phyloP scores from a whole-genome alignment of 1,140 invertebrate species.

The Saccostrea echinata region DNA sequence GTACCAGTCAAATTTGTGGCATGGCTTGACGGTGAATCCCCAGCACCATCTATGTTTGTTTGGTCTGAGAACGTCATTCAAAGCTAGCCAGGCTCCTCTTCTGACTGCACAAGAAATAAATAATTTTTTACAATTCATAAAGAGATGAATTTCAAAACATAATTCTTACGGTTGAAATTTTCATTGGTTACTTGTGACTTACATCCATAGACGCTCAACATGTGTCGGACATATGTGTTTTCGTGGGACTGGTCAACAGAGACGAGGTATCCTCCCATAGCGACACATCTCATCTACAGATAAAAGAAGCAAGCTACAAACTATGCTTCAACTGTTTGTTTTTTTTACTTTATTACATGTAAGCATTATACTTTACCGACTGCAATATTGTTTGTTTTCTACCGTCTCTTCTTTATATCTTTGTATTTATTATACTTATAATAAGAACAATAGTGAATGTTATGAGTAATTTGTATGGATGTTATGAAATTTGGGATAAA shows the following conservation, averaged over 20 bases:
- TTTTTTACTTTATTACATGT: no score
- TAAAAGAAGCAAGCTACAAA: no score
- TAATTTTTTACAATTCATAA: background rate
- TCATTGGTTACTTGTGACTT: background rate
- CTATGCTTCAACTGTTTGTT: no score
- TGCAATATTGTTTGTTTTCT: no score
- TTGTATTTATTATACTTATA: no score
- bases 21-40: conserved; percentile 28
- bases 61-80: conserved; percentile 35
- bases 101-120: background rate
- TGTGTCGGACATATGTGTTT: conserved; percentile 33
- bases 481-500: background rate
- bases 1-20: conserved; percentile 36
- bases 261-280: conserved; percentile 37
- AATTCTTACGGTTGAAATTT: no score
- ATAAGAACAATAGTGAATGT: no score
- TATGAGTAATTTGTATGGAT: no score
- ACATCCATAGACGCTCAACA: conserved; percentile 19
- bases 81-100: background rate
- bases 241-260: conserved; percentile 20
- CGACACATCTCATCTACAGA: conserved; percentile 29
- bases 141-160: no score
- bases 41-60: conserved; percentile 43
- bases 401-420: no score
- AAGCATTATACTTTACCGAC: no score